phyloP scores from a whole-genome alignment of 1,140 invertebrate species.

The Neodiprion fabricii region DNA sequence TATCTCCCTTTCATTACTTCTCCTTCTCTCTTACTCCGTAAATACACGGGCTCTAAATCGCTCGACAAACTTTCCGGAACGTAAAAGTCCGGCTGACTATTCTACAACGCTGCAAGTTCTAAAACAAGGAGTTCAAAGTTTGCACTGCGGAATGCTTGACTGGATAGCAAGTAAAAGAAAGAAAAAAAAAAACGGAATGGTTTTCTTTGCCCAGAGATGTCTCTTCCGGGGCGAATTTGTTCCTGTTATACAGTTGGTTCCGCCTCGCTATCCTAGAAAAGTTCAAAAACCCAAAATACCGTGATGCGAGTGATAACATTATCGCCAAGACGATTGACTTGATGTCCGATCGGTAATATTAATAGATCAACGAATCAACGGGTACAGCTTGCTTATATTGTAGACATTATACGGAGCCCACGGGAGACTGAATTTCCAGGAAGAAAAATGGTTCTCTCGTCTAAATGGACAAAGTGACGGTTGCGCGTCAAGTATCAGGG shows the following conservation, averaged over 20 bases:
- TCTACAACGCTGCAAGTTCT: not conserved
- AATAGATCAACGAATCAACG: too few species aligned
- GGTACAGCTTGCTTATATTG: too few species aligned
- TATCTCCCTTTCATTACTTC: not conserved
- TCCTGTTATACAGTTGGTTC: not conserved
- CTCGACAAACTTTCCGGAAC: not conserved
- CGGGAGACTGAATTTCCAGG: too few species aligned
- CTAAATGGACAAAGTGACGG: too few species aligned
- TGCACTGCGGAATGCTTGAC: not conserved
- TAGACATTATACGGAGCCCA: too few species aligned
- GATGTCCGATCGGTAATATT: too few species aligned
- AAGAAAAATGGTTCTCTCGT: too few species aligned
- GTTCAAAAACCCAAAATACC: too few species aligned
- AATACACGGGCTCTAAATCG: not conserved
- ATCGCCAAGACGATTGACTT: too few species aligned
- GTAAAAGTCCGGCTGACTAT: not conserved
- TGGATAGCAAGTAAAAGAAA: not conserved
- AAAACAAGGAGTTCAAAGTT: not conserved
- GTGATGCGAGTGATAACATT: too few species aligned
- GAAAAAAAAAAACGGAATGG: not conserved
- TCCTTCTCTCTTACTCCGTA: not conserved
- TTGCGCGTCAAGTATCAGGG: too few species aligned
- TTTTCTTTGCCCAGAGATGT: not conserved
- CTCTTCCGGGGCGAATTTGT: not conserved
- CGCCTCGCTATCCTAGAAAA: too few species aligned